phyloP scores from a whole-genome alignment of 2,888 invertebrate genomes.

The Sacculina carcini region DNA sequence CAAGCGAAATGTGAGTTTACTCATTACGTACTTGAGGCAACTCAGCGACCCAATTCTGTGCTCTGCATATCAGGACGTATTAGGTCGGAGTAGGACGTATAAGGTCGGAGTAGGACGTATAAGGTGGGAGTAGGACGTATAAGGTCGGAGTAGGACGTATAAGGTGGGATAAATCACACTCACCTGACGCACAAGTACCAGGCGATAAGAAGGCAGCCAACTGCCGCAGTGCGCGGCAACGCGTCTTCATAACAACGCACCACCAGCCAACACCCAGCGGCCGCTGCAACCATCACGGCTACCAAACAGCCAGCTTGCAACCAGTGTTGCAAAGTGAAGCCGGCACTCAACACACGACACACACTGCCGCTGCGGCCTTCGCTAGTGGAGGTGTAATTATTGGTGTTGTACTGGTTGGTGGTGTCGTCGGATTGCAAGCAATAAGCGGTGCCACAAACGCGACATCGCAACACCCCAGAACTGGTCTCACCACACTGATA shows the following conservation, averaged over 20 bases:
- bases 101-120: background rate
- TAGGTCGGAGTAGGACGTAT: background rate
- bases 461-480: constrained; percentile 10
- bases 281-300: constrained; percentile 46
- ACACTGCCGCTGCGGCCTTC: too few species aligned
- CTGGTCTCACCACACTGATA: constrained; percentile 2
- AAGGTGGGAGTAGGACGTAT: background rate
- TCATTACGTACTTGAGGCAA: too few species aligned
- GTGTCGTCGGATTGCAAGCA: constrained; percentile 16
- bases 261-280: constrained; percentile 48
- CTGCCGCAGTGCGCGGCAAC: constrained; percentile 47
- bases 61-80: background rate
- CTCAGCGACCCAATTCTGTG: too few species aligned
- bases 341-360: constrained; percentile 60
- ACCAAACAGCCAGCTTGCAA: constrained; percentile 51
- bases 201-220: constrained; percentile 50
- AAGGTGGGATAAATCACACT: constrained; percentile 16
- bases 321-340: constrained; percentile 59
- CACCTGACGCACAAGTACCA: constrained; percentile 61
- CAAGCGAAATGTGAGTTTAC: too few species aligned
- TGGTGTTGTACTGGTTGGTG: too few species aligned
- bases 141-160: background rate
- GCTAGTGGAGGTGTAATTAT: too few species aligned
- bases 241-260: constrained; percentile 51
- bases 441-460: constrained; percentile 19